A percentile compares a stretch with the other conserved stretches of the same genome.
Conservation (phyloP, 2,888 invertebrate genomes). For the Tryphoninae sp. region DNA sequence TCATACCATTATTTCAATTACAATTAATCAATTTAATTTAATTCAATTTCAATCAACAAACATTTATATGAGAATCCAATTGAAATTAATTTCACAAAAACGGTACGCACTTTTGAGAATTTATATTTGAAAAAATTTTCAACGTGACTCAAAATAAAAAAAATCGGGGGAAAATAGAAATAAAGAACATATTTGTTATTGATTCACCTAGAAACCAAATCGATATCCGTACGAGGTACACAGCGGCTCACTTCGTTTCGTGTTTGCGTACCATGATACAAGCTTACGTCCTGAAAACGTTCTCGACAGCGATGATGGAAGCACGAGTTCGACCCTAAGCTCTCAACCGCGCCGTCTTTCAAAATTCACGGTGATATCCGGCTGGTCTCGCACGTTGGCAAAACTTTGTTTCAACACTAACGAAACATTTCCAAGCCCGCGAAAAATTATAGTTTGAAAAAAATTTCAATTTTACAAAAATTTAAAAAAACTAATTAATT, state of each 20-base stretch:
- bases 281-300: slow-evolving; percentile 52
- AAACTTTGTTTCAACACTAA: slow-evolving; percentile 48
- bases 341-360: slow-evolving; percentile 50
- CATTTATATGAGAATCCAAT: too few relatives aligned
- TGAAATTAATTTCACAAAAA: too few relatives aligned
- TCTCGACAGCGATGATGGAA: slow-evolving; percentile 53
- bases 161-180: slow-evolving; percentile 64
- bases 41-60: too few relatives aligned
- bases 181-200: slow-evolving; percentile 69
- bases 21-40: too few relatives aligned
- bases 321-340: slow-evolving; percentile 27
- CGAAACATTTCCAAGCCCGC: slow-evolving; percentile 30
- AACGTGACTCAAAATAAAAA: not conserved
- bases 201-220: slow-evolving; percentile 77
- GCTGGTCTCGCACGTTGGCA: slow-evolving; percentile 8
- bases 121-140: not conserved
- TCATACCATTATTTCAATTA: too few relatives aligned
- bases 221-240: slow-evolving; percentile 75
- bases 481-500: not conserved
- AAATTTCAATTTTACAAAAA: not conserved
- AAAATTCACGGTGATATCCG: slow-evolving; percentile 54
- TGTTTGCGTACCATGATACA: slow-evolving; percentile 29
- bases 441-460: slow-evolving; percentile 8
- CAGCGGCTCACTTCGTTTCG: slow-evolving; percentile 72
- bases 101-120: too few relatives aligned